Percentiles rank a stretch among this genome's conserved stretches.
phyloP scores from a whole-genome alignment of 2,888 invertebrate species.

The Drosophila formosana region DNA sequence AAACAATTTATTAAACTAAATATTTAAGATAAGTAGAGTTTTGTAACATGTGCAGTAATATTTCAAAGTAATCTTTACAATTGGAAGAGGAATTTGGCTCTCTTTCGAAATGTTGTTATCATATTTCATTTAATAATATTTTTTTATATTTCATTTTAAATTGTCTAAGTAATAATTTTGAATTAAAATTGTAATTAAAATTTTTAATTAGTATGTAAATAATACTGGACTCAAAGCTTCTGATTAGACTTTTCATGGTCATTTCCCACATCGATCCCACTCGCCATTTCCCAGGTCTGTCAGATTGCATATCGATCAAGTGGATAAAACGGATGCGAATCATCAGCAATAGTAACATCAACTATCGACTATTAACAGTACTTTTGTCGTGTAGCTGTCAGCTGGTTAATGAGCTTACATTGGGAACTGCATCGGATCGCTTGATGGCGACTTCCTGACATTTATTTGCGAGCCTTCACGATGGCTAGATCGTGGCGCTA shows the following conservation, averaged over 20 bases:
- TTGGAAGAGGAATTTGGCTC: too few relatives aligned
- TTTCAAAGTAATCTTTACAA: too few relatives aligned
- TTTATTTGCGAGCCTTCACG: constrained; percentile 30
- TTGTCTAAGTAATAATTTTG: too few relatives aligned
- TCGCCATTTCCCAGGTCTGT: constrained; percentile 7
- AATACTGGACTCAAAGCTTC: too few relatives aligned
- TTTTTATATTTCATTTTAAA: too few relatives aligned
- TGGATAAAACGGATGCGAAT: constrained; percentile 27
- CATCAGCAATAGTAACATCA: not conserved
- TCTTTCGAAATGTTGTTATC: too few relatives aligned
- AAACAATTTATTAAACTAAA: too few relatives aligned
- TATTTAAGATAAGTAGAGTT: too few relatives aligned
- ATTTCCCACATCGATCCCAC: not conserved
- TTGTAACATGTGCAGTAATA: too few relatives aligned
- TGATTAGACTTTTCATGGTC: not conserved
- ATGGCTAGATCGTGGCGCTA: constrained; percentile 44
- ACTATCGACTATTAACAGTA: not conserved
- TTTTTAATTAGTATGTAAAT: too few relatives aligned
- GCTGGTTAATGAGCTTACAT: constrained; percentile 62
- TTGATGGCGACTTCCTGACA: constrained; percentile 55
- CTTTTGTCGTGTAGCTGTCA: constrained; percentile 48
- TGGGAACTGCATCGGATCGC: constrained; percentile 27
- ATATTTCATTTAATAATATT: too few relatives aligned
- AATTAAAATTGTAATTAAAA: too few relatives aligned
- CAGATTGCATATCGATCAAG: constrained; percentile 24